Base-by-base conservation (phyloP, 1,140 invertebrate species). In the Daktulosphaira vitifoliae region DNA sequence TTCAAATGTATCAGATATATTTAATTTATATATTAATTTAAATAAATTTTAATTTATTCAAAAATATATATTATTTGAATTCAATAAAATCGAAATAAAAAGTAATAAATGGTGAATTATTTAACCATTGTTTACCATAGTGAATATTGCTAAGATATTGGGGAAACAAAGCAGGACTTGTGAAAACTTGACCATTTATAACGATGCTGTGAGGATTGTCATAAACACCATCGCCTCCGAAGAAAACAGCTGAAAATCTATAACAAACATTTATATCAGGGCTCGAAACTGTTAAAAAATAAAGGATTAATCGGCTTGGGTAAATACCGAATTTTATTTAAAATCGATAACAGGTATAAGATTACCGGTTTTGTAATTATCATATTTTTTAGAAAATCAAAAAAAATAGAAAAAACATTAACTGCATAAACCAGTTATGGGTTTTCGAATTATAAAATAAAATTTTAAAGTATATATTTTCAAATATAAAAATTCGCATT, bases 211-310 rank as follows among this genome's bases (percentile, higher is more conserved):
- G 81, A 0, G 89, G 84, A n/a, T 77, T 74, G 25, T 84, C 79
- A 71, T 81, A 88, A 11, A 89, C 79, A 5, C 84, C 82, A 67
- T 81, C 70, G 0, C 89, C 89, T 9, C 90, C 90, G 76, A 87
- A 95, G 1, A 83, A 82, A 3, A 94, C 81, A 0, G 92, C 76
- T 0, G 88, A 82, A 79, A 87, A 94, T 53, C 85, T 84, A 48
- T 25, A 74, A 56, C 29, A 33, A 6, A 33, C 29, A 11, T 6
- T 11, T 11, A 33, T 33, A 33, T 33, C 29, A 6, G 5, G 29
- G 5, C 29, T 33, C 5, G 29, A 33, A 56, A 65, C 38, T 68
- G 39, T 20, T 8, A 49, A 53, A 66, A 64, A 26, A 42, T n/a
- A 67, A 16, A 16, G 8, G n/a, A 39, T 39, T 9, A 39, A 39